These are phyloP conservation scores for Pterocles orientalis DNA, from an alignment of 2,113 vertebrate genomes.

Conservation along the genomic window DNA sequence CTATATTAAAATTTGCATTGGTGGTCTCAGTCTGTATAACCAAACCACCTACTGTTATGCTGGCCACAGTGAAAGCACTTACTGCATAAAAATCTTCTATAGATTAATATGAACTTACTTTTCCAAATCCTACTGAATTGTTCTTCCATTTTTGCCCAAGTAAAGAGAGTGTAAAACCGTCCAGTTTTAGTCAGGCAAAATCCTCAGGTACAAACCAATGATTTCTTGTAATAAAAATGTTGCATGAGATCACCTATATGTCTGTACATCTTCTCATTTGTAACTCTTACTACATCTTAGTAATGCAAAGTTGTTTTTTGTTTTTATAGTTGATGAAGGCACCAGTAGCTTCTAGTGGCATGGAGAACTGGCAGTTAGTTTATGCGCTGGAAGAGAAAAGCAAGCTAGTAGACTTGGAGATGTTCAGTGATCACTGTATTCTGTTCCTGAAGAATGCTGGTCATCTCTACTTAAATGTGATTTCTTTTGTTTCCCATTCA, in stretches of 20 bases:
- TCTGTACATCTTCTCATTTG: neutral
- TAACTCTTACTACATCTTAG: neutral
- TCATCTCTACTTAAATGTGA: slow-evolving; percentile 79
- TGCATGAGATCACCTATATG: neutral
- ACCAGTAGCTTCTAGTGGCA: slow-evolving; percentile 74
- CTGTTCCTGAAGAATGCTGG: slow-evolving; percentile 76
- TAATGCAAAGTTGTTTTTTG: neutral
- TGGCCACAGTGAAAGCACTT: neutral
- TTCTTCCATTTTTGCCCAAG: neutral
- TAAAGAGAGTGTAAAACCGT: neutral
- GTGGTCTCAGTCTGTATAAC: neutral
- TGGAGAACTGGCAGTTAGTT: slow-evolving; percentile 84
- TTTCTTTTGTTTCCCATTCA: slow-evolving; percentile 77
- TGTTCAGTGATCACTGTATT: slow-evolving; percentile 86
- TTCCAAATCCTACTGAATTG: neutral
- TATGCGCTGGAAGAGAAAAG: slow-evolving; percentile 77
- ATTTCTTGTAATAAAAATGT: neutral
- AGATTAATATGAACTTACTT: neutral
- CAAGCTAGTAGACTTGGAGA: slow-evolving; percentile 88
- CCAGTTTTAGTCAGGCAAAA: neutral
- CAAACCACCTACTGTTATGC: neutral
- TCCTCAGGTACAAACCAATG: neutral
- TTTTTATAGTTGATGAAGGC: slow-evolving; percentile 84
- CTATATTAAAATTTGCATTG: neutral
- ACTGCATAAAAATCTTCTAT: neutral